phyloP scores from a whole-genome alignment of 2,113 vertebrate species.

The Neolamprologus fasciatus region DNA sequence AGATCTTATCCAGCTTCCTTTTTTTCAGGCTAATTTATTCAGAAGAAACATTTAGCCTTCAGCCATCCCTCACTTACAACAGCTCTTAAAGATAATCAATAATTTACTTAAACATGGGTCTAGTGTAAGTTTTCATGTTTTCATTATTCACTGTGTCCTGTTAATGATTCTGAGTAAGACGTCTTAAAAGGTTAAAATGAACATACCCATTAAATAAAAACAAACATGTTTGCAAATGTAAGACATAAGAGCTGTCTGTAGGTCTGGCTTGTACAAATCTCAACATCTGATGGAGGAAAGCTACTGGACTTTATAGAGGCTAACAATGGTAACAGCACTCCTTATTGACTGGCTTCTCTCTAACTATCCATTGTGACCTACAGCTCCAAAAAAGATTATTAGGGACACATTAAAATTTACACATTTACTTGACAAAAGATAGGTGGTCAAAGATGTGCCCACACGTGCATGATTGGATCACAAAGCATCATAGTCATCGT shows the following conservation, averaged over 20 bases:
- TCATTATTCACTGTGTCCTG: background rate
- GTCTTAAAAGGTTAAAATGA: background rate
- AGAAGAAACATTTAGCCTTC: slow-evolving; percentile 38
- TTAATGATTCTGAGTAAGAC: background rate
- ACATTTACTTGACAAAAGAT: background rate
- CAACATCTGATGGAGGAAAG: background rate
- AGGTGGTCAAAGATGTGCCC: background rate
- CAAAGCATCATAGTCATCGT: background rate
- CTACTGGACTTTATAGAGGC: background rate
- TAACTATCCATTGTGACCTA: background rate
- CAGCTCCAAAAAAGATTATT: background rate
- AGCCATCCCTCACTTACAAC: background rate
- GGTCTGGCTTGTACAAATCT: background rate
- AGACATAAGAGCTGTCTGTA: background rate
- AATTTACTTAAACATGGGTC: slow-evolving; percentile 21
- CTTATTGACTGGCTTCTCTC: background rate
- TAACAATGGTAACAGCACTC: background rate
- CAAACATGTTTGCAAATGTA: background rate
- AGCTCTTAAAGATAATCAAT: slow-evolving; percentile 39
- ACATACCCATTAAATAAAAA: background rate
- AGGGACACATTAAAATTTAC: background rate
- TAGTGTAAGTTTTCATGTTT: background rate
- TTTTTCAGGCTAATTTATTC: slow-evolving; percentile 24
- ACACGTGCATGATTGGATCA: background rate
- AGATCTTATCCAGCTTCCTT: background rate